phyloP scores from a whole-genome alignment of 2,888 invertebrate species.

The Amphipyra berbera region DNA sequence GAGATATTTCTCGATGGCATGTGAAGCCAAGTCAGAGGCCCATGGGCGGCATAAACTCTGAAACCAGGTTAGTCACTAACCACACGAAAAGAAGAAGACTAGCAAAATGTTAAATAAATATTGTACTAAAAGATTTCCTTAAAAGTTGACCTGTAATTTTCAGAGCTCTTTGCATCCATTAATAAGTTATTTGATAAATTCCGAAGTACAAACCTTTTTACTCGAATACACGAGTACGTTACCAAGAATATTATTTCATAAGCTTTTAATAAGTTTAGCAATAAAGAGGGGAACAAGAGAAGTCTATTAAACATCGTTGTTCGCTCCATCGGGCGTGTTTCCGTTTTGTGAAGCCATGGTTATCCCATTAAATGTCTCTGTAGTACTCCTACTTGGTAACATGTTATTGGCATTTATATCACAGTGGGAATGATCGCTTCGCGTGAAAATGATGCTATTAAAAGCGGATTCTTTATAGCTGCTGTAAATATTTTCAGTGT shows the following conservation, averaged over 20 bases:
- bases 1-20: no score
- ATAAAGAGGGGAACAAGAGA: slow-evolving; percentile 63
- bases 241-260: slow-evolving; percentile 28
- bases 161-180: slow-evolving; percentile 19
- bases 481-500: slow-evolving; percentile 16
- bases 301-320: slow-evolving; percentile 68
- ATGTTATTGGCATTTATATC: slow-evolving; percentile 61
- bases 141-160: slow-evolving; percentile 8
- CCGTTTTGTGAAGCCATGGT: slow-evolving; percentile 58
- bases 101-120: background rate
- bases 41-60: no score
- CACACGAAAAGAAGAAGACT: no score
- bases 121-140: background rate
- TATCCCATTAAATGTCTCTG: slow-evolving; percentile 62
- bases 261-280: slow-evolving; percentile 36
- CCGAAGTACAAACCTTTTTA: background rate
- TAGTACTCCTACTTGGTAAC: slow-evolving; percentile 55
- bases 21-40: no score
- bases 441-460: slow-evolving; percentile 36
- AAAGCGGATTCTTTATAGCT: slow-evolving; percentile 21
- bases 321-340: slow-evolving; percentile 59
- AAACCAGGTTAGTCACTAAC: no score
- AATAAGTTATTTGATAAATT: slow-evolving; percentile 17
- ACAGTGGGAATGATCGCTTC: slow-evolving; percentile 37
- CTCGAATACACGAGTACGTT: slow-evolving; percentile 1